Evolutionary conservation across 2,797 vertebrate species (phyloP), one percentile per base, ranked within the genome.

Genomic region (Micromesistius poutassou): DNA sequence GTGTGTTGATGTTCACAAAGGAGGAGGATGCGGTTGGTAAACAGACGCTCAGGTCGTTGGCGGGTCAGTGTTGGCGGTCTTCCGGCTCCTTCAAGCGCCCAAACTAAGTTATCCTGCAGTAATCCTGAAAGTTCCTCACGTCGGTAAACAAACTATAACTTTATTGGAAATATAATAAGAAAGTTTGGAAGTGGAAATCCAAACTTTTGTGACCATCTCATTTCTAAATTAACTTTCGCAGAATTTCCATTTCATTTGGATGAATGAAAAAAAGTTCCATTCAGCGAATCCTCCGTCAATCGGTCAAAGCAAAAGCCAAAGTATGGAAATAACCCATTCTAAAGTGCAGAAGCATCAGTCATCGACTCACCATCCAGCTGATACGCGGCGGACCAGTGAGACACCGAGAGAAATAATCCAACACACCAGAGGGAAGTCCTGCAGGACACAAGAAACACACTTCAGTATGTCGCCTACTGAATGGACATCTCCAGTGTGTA

Each of bases 331-430:
- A 33, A n/a, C 7, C 5, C 35, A 36, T 8, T 9, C 28, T n/a
- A 38, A 25, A 40, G 35, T 36, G 35, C 13, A 5, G 35, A 33
- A 38, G 38, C 33, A 38, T 35, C 35, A 38, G 33, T 35, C 19
- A 72, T 6, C 12, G 80, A 83, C 93, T 75, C 92, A 95, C 94
- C 94, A n/a, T 92, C 89, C 82, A 85, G 90, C 88, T 93, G 89
- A 85, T 89, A 88, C 73, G 90, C 89, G 66, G 84, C 79, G 77
- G 83, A 89, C 76, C 76, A 82, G 76, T 36, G 85, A 84, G 83
- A 73, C 78, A 91, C 83, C 1, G 87, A 79, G 1, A 93, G 86
- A 79, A 85, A 80, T 89, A 93, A 85, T 91, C 90, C 93, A 88
- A 91, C 83, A 84, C 86, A 82, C 90, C 93, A 87, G 84, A 81